These are phyloP conservation scores for Suillia variegata DNA, from an alignment of 2,888 invertebrate genomes.

Conservation along the genomic window DNA sequence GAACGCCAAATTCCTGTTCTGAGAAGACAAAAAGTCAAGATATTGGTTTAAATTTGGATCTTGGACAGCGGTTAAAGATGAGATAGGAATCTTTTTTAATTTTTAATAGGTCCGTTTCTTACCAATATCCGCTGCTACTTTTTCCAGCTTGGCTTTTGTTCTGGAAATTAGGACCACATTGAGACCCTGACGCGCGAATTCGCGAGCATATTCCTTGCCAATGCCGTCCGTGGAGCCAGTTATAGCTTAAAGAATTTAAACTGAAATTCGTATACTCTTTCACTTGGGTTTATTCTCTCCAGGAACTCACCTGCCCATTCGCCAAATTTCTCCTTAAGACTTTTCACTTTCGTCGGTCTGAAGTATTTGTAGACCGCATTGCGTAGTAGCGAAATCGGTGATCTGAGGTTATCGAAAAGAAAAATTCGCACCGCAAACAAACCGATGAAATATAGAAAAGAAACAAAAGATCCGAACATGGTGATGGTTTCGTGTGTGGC, in stretches of 20 bases:
- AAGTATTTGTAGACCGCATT: not conserved
- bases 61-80: too few species aligned
- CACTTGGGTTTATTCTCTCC: not conserved
- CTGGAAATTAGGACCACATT: constrained; percentile 82
- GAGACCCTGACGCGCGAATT: constrained; percentile 75
- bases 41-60: too few species aligned
- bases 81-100: too few species aligned
- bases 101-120: constrained; percentile 25
- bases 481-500: too few species aligned
- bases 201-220: constrained; percentile 81
- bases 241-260: constrained; percentile 67
- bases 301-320: constrained; percentile 78
- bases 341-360: constrained; percentile 45
- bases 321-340: constrained; percentile 71
- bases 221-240: constrained; percentile 91
- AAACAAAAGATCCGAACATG: too few species aligned
- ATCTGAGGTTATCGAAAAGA: not conserved
- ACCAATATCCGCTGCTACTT: constrained; percentile 76
- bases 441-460: too few species aligned
- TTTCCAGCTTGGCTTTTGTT: constrained; percentile 71
- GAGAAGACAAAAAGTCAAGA: too few species aligned
- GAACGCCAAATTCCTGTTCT: constrained; percentile 65
- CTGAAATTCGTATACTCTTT: not conserved
- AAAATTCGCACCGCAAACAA: too few species aligned
- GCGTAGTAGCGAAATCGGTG: not conserved